A percentile compares a stretch with the other conserved stretches of the same genome.
These are phyloP conservation scores for Acyrthosiphon pisum DNA, from an alignment of 1,140 invertebrate genomes.

Conservation along the genomic window DNA sequence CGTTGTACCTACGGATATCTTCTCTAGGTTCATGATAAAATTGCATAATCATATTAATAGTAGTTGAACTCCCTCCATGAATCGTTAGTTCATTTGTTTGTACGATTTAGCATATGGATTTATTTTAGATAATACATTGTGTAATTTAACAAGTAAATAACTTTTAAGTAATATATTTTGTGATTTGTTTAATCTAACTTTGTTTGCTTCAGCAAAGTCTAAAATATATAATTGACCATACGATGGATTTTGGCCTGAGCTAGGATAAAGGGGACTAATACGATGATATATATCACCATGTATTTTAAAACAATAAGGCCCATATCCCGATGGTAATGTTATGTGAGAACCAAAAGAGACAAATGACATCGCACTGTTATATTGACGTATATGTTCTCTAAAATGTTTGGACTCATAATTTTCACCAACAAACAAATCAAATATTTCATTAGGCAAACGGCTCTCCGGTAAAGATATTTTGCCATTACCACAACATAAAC, in stretches of 20 bases:
- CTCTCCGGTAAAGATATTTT: constrained; percentile 3
- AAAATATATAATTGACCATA: constrained; percentile 18
- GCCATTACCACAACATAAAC: too few species aligned
- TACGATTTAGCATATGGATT: neutral
- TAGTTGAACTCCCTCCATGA: neutral
- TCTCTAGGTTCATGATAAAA: too few species aligned
- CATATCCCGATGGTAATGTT: too few species aligned
- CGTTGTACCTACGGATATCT: too few species aligned
- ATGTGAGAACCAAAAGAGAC: too few species aligned
- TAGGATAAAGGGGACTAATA: neutral
- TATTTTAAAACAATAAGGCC: neutral
- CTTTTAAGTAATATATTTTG: too few species aligned
- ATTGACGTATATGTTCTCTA: too few species aligned
- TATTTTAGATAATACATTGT: too few species aligned
- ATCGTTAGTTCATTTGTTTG: constrained; percentile 13
- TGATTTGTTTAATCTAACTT: neutral
- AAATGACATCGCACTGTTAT: too few species aligned
- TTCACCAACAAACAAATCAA: neutral
- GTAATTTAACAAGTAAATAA: too few species aligned
- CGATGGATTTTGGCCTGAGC: neutral
- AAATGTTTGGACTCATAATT: neutral
- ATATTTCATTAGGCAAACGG: constrained; percentile 11
- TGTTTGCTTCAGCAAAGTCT: constrained; percentile 7
- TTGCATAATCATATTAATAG: neutral
- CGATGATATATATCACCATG: constrained; percentile 9